Evolutionary conservation across 2,888 invertebrate species (phyloP).

Genomic region (Lasioglossum malachurum): DNA sequence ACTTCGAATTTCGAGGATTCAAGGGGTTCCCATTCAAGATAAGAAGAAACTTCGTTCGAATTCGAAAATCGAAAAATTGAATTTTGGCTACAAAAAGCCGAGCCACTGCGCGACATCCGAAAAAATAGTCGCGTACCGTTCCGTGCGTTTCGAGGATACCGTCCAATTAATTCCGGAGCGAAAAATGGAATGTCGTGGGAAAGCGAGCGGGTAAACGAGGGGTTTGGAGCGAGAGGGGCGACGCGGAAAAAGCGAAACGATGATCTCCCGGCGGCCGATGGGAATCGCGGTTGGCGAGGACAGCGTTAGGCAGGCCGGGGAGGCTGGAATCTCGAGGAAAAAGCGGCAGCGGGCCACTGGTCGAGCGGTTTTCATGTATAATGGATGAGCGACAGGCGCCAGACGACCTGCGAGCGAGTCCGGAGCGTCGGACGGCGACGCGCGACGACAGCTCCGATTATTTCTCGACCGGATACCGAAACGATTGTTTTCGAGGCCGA

Average conservation of each 20-base stretch:
- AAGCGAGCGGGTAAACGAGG: background rate
- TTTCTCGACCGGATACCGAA: conserved; percentile 39
- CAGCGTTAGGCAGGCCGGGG: conserved; percentile 20
- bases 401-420: conserved; percentile 65
- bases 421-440: conserved; percentile 36
- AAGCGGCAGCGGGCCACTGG: conserved; percentile 69
- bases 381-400: conserved; percentile 79
- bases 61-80: too few species aligned
- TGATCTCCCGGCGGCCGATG: background rate
- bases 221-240: too few species aligned
- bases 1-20: too few species aligned
- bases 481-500: conserved; percentile 36
- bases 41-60: too few species aligned
- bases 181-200: background rate
- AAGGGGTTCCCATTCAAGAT: too few species aligned
- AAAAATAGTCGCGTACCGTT: background rate
- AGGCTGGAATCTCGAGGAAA: conserved; percentile 71
- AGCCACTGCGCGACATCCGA: too few species aligned
- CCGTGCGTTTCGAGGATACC: background rate
- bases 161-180: background rate
- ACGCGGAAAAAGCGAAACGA: background rate
- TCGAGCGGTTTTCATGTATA: conserved; percentile 80
- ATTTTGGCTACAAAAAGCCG: too few species aligned
- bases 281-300: conserved; percentile 25
- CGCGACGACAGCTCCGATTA: conserved; percentile 42